Percentiles rank a stretch among this genome's conserved stretches.
These are phyloP conservation scores for Antitype chi DNA, from an alignment of 2,888 invertebrate species.

Conservation along the genomic window DNA sequence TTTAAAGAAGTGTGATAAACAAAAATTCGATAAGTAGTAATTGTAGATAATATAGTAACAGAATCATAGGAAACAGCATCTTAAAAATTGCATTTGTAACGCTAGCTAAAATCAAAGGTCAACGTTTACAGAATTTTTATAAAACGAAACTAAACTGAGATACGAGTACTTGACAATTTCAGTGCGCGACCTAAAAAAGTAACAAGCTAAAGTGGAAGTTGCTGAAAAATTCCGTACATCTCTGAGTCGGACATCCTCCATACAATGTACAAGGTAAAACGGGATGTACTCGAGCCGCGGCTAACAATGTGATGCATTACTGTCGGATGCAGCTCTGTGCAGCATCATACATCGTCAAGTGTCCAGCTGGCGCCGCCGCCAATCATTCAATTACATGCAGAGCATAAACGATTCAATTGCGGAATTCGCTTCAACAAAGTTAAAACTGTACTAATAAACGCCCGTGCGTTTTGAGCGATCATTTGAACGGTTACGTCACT, in stretches of 20 bases:
- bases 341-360: conserved; percentile 81
- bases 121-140: not conserved
- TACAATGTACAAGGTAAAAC: conserved; percentile 49
- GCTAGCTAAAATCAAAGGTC: not conserved
- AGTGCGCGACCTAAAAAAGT: not conserved
- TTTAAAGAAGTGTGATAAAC: no score
- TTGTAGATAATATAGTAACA: not conserved
- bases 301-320: conserved; percentile 77
- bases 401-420: conserved; percentile 77
- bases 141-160: not conserved
- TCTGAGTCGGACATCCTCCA: conserved; percentile 22
- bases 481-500: conserved; percentile 53
- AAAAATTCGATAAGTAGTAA: no score
- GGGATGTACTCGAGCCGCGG: conserved; percentile 69
- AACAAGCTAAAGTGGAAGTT: conserved; percentile 11
- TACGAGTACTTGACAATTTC: not conserved
- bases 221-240: not conserved
- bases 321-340: conserved; percentile 80
- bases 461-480: conserved; percentile 59
- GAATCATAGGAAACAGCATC: conserved; percentile 5
- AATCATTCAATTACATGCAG: conserved; percentile 85
- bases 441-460: conserved; percentile 68
- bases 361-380: conserved; percentile 83
- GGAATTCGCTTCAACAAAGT: conserved; percentile 73
- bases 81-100: not conserved